Conservation (phyloP, 2,888 invertebrate genomes). For the Limnephilus lunatus region DNA sequence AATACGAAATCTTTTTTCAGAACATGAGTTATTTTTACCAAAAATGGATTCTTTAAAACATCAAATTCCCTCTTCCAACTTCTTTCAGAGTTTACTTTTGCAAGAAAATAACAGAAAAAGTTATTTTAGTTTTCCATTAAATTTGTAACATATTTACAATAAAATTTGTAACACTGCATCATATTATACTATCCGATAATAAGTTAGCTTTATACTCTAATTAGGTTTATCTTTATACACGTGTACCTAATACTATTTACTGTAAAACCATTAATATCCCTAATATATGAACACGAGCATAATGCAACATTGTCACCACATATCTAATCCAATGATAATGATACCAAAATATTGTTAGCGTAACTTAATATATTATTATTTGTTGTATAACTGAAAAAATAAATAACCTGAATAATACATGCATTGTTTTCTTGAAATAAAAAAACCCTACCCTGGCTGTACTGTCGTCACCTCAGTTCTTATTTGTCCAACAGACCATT, state of each 20-base stretch:
- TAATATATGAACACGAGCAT: constrained; percentile 7
- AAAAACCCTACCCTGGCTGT: background rate
- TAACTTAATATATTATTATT: constrained; percentile 60
- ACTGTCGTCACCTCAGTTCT: too few relatives aligned
- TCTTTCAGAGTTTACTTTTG: background rate
- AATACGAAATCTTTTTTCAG: too few relatives aligned
- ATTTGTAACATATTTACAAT: background rate
- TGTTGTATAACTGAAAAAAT: constrained; percentile 59
- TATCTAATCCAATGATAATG: constrained; percentile 65
- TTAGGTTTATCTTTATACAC: constrained; percentile 47
- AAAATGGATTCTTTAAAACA: background rate
- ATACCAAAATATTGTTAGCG: constrained; percentile 64
- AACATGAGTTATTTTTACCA: background rate
- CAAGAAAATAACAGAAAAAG: background rate
- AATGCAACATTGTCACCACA: constrained; percentile 59
- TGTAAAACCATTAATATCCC: constrained; percentile 35
- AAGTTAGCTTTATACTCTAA: constrained; percentile 50
- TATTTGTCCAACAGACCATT: too few relatives aligned
- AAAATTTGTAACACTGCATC: background rate
- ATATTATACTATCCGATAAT: constrained; percentile 5
- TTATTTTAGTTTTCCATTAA: background rate
- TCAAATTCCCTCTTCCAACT: background rate
- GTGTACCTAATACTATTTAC: constrained; percentile 54
- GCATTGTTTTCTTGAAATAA: background rate
- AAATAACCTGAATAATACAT: constrained; percentile 58